Evolutionary conservation across 2,797 vertebrate genomes (phyloP), one percentile per base, ranked within the genome.

Genomic region (Synaphobranchus kaupii): DNA sequence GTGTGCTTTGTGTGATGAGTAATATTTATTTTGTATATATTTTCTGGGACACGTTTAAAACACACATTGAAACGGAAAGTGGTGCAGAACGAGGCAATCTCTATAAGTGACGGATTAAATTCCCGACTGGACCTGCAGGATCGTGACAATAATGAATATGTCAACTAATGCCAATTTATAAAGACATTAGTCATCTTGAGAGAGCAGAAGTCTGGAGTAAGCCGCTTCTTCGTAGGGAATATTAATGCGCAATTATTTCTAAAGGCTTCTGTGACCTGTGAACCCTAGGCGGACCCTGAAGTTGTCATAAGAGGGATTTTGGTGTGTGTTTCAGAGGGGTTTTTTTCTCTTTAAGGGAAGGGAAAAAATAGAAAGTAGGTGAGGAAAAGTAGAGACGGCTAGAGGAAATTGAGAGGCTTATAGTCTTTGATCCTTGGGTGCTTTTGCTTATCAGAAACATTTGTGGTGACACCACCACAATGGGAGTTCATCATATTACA

Each of bases 401-500:
- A 4, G 90, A 87, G 87, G 92, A 92, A 93, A 94, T 92, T 91
- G 93, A 94, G 93, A 91, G 90, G 92, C 93, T 94, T 95, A 94
- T 92, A 92, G 91, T 90, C 94, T 93, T 94, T 94, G 93, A 94
- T 94, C 94, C 91, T 88, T 85, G 92, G 92, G 87, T 91, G 93
- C 94, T 92, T 92, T 92, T 73, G 92, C 95, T 97, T 97, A 97
- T 97, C 96, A 94, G 96, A 96, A 97, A 97, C 97, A 97, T 97
- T 97, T 96, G 96, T 95, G 96, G 96, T 96, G 95, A 96, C 96
- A 96, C 94, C 85, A 95, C 95, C 95, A 98, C 95, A 97, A 96
- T 96, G 93, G 94, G 95, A 95, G 95, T 96, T 96, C 95, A 96
- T 96, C 95, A 94, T 93, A 96, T 96, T 96, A 95, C 94, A 94